phyloP scores from a whole-genome alignment of 1,140 invertebrate genomes.

The Drosophila sechellia region DNA sequence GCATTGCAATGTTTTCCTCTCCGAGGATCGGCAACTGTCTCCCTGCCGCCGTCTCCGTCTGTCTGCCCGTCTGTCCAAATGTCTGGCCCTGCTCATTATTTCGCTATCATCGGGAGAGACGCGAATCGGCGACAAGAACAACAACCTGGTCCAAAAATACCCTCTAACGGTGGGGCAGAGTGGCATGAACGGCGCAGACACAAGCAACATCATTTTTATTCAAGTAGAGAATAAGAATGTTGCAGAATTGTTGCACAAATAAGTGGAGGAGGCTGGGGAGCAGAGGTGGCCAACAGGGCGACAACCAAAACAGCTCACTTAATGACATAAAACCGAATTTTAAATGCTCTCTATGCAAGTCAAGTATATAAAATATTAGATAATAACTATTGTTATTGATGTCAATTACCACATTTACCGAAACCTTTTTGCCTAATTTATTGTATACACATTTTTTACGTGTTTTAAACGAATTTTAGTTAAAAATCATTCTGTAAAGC shows the following conservation, averaged over 20 bases:
- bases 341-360: neutral
- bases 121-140: constrained; percentile 24
- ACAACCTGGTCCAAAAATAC: constrained; percentile 43
- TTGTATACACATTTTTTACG: no score
- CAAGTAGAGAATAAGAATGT: constrained; percentile 53
- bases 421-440: no score
- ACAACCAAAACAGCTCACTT: neutral
- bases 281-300: neutral
- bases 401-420: no score
- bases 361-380: no score
- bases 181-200: constrained; percentile 33
- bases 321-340: neutral
- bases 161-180: constrained; percentile 36
- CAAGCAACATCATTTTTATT: constrained; percentile 73
- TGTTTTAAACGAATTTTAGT: no score
- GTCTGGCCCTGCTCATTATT: constrained; percentile 52
- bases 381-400: no score
- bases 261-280: constrained; percentile 6
- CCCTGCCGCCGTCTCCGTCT: constrained; percentile 2
- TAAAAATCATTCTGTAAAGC: no score
- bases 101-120: constrained; percentile 41
- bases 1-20: constrained; percentile 19
- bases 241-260: constrained; percentile 48
- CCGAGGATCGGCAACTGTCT: constrained; percentile 36
- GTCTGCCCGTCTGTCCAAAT: constrained; percentile 22